Percentiles rank a stretch among this genome's conserved stretches.
Evolutionary conservation across 2,797 vertebrate genomes (phyloP).

Genomic region (Sebastes elongatus): DNA sequence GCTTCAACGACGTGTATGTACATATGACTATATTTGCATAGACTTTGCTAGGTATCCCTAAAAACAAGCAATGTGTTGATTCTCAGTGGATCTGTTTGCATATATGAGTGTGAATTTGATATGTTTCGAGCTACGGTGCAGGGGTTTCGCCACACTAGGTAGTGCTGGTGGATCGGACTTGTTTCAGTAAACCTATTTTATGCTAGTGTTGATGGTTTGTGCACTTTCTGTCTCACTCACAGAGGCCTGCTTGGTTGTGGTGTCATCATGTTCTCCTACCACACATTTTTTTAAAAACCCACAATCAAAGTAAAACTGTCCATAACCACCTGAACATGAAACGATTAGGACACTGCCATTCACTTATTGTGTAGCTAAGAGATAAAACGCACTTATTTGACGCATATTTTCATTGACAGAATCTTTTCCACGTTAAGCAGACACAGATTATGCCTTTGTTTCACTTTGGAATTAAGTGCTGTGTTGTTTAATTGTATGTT

Average conservation of each 20-base stretch:
- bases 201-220: slow-evolving; percentile 79
- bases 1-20: slow-evolving; percentile 79
- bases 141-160: slow-evolving; percentile 53
- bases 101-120: slow-evolving; percentile 83
- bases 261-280: slow-evolving; percentile 73
- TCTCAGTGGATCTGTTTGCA: slow-evolving; percentile 87
- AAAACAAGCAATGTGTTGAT: slow-evolving; percentile 85
- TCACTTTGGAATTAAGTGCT: slow-evolving; percentile 52
- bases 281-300: slow-evolving; percentile 50
- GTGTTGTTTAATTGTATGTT: slow-evolving; percentile 53
- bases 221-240: slow-evolving; percentile 77
- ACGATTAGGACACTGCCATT: slow-evolving; percentile 65
- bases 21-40: slow-evolving; percentile 87
- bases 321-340: slow-evolving; percentile 47
- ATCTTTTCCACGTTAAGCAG: slow-evolving; percentile 41
- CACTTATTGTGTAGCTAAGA: slow-evolving; percentile 57
- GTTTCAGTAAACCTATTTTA: slow-evolving; percentile 79
- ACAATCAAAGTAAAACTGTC: slow-evolving; percentile 57
- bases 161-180: slow-evolving; percentile 64
- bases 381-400: slow-evolving; percentile 48
- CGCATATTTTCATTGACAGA: slow-evolving; percentile 27
- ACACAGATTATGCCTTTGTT: slow-evolving; percentile 54
- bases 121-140: slow-evolving; percentile 73
- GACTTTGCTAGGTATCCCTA: slow-evolving; percentile 87
- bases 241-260: slow-evolving; percentile 78